Evolutionary conservation across 1,140 invertebrate genomes (phyloP).

Genomic region (Bathynomus jamesi): DNA sequence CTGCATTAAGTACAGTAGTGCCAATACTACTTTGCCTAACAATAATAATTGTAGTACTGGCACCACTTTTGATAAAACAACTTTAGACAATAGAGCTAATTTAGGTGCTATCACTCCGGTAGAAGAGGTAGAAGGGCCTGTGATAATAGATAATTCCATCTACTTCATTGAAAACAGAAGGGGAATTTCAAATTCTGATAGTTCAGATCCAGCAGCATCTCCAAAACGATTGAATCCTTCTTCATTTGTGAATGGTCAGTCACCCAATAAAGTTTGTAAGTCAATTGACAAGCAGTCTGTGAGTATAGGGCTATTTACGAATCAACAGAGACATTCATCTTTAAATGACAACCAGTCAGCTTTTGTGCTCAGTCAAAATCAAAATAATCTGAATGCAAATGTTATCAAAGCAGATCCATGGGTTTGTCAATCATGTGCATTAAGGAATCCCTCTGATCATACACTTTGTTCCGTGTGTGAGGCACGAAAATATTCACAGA

Average conservation of each 20-base stretch:
- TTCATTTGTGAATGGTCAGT: not conserved
- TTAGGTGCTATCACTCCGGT: slow-evolving; percentile 8
- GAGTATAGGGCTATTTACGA: not conserved
- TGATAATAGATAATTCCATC: slow-evolving; percentile 15
- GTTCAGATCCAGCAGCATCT: not conserved
- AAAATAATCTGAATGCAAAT: not conserved
- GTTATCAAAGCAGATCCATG: slow-evolving; percentile 39
- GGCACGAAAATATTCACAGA: slow-evolving; percentile 43
- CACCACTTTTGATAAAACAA: not conserved
- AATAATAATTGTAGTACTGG: not conserved
- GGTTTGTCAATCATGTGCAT: slow-evolving; percentile 54
- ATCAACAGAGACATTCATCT: not conserved
- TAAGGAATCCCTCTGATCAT: slow-evolving; percentile 48
- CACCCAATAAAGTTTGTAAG: not conserved
- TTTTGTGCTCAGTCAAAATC: not conserved
- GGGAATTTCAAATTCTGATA: not conserved
- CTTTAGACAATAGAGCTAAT: not conserved
- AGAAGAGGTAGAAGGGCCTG: slow-evolving; percentile 17
- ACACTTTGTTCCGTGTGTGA: slow-evolving; percentile 57
- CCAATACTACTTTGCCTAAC: slow-evolving; percentile 1
- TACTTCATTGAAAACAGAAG: slow-evolving; percentile 15
- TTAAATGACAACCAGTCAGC: not conserved
- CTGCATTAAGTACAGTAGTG: slow-evolving; percentile 14
- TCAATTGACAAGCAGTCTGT: not conserved
- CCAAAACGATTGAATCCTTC: not conserved